Evolutionary conservation across 1,140 invertebrate genomes (phyloP).

Genomic region (Bacillus rossius): DNA sequence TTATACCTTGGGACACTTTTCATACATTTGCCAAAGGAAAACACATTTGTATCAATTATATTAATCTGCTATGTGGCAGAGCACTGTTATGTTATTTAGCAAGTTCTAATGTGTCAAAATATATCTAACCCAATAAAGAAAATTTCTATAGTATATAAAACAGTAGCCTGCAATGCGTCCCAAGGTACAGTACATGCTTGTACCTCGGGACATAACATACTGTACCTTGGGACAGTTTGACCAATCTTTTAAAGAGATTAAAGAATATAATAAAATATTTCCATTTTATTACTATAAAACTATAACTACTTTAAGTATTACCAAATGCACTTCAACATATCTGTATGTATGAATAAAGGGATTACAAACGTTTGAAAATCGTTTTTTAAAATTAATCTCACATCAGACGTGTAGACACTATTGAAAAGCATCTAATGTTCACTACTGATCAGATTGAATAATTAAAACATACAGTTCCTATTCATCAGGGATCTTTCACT

Average conservation of each 20-base stretch:
- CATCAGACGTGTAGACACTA: neutral
- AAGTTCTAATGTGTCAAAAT: neutral
- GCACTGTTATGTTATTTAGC: neutral
- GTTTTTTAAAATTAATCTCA: neutral
- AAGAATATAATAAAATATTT: neutral
- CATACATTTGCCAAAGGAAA: neutral
- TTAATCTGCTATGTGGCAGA: neutral
- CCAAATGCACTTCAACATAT: neutral
- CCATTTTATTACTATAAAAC: too few species aligned
- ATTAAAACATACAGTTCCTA: neutral
- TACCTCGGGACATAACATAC: neutral
- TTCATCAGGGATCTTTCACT: neutral
- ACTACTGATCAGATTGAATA: neutral
- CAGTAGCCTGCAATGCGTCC: constrained; percentile 1
- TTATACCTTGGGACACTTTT: constrained; percentile 5
- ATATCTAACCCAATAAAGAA: too few species aligned
- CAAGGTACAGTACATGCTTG: constrained; percentile 2
- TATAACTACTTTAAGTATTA: too few species aligned
- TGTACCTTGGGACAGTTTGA: neutral
- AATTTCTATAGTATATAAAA: neutral
- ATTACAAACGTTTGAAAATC: neutral
- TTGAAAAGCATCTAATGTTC: neutral
- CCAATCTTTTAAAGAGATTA: neutral
- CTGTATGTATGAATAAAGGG: neutral
- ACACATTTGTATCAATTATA: neutral